Base-by-base conservation (phyloP, 1,140 invertebrate species). In the Ips typographus region DNA sequence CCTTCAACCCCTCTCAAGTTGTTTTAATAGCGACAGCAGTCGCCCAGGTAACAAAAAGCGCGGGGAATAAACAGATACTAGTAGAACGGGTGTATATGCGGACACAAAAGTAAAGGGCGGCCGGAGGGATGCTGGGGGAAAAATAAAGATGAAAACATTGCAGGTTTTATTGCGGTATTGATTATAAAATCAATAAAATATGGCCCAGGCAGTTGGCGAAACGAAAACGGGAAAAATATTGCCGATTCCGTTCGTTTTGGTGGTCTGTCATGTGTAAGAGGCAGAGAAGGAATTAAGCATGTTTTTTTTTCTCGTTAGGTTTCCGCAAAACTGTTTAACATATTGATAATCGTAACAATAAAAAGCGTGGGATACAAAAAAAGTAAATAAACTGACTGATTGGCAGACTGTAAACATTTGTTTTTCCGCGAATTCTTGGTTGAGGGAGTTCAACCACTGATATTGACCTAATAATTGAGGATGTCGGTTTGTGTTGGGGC, bases 141-240 rank as follows among this genome's bases (percentile, higher is more conserved):
- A 65, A 80, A 79, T 79, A 79, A 79, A 79, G 78, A 80, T 79
- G 79, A 80, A 80, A 80, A 80, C 79, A 80, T 80, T 80, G 78
- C 79, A 80, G 79, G 76, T 80, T 80, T 80, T 80, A 80, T 80
- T 80, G 78, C 79, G 79, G 78, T 80, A 80, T 80, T 80, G 79
- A 80, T 80, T 80, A 80, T 80, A 80, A 78, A 80, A 80, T 80
- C 79, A 79, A 80, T 80, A 80, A 80, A 80, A 80, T 80, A 80
- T 80, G 78, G 78, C 77, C 77, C 69, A 66, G 69, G 61, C 66
- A 68, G 66, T 60, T 70, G 72, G 71, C 74, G 72, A 76, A 76
- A 75, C 72, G 75, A 77, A 22, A 77, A 78, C 74, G 72, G 73
- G 77, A 76, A 78, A 78, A 78, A 78, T 78, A 78, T 78, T 76